Conservation (phyloP, 2,888 invertebrate species). For the Xylocampa areola region DNA sequence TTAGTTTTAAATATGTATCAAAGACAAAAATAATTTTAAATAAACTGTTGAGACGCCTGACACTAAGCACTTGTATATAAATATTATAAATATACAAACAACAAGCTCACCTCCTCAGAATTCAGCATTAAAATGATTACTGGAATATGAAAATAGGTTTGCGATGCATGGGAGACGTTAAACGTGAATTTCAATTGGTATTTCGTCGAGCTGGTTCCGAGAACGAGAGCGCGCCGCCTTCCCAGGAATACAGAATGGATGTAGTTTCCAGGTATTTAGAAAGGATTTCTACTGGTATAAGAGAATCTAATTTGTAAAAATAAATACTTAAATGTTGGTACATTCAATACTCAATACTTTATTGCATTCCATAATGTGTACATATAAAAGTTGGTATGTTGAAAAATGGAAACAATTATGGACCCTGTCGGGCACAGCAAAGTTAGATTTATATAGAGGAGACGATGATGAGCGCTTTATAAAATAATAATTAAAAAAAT, state of each 20-base stretch:
- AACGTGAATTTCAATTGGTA: slow-evolving; percentile 16
- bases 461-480: too few relatives aligned
- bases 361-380: too few relatives aligned
- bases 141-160: slow-evolving; percentile 1
- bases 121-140: slow-evolving; percentile 9
- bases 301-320: background rate
- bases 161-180: background rate
- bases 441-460: too few relatives aligned
- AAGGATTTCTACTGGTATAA: background rate
- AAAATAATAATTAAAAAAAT: too few relatives aligned
- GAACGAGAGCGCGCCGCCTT: slow-evolving; percentile 9
- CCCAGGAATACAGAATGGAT: slow-evolving; percentile 7
- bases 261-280: background rate
- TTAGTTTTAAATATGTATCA: too few relatives aligned
- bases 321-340: too few relatives aligned
- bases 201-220: background rate
- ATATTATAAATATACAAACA: background rate
- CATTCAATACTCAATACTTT: too few relatives aligned
- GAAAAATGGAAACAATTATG: too few relatives aligned
- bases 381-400: too few relatives aligned
- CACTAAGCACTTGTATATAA: too few relatives aligned
- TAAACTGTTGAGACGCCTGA: background rate
- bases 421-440: too few relatives aligned
- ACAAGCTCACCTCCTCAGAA: background rate
- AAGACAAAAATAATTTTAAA: background rate